Conservation (phyloP, 2,113 vertebrate genomes). For the Lagopus muta region DNA sequence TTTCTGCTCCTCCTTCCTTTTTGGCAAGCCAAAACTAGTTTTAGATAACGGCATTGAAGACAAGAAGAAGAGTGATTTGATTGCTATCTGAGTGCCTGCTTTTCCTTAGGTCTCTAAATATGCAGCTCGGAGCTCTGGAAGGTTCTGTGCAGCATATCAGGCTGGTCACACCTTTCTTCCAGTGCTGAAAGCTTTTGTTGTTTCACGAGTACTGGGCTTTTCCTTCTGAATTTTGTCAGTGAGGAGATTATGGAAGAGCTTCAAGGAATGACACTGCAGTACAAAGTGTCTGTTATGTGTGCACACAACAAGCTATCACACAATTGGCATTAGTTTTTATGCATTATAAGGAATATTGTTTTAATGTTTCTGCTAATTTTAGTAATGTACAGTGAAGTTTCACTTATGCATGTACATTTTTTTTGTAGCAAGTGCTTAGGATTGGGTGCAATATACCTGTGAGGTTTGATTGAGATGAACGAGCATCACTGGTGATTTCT, state of each 20-base stretch:
- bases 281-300: fast-evolving
- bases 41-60: background rate
- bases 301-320: background rate
- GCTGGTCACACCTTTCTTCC: background rate
- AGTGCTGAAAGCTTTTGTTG: background rate
- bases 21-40: background rate
- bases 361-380: background rate
- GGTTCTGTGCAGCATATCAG: background rate
- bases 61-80: background rate
- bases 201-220: background rate
- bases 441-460: background rate
- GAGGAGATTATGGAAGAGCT: background rate
- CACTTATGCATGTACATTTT: background rate
- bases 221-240: background rate
- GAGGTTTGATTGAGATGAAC: background rate
- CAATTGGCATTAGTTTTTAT: background rate
- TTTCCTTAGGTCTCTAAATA: background rate
- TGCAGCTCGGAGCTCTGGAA: background rate
- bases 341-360: background rate
- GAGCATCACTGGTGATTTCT: background rate
- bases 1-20: background rate
- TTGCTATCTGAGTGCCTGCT: background rate
- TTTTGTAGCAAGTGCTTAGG: background rate
- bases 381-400: background rate
- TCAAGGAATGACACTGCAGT: background rate